These are phyloP conservation scores for Irena cyanogastra DNA, from an alignment of 2,113 vertebrate genomes.

Conservation along the genomic window DNA sequence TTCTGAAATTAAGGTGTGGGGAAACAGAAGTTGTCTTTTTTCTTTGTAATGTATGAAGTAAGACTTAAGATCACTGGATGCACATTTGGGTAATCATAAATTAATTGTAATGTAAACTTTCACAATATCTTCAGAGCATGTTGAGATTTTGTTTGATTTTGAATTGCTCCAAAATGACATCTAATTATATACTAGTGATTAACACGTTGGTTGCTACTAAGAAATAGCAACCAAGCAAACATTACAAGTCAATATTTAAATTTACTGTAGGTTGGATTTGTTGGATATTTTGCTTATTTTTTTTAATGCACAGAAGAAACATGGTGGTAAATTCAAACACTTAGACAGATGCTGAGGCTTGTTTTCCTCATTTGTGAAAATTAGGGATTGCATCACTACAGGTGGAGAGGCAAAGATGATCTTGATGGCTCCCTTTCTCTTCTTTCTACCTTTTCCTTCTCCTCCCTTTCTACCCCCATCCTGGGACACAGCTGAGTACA, in stretches of 20 bases:
- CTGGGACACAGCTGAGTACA: neutral
- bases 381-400: neutral
- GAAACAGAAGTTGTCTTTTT: slow-evolving; percentile 23
- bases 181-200: slow-evolving; percentile 66
- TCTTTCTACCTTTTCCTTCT: neutral
- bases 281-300: neutral
- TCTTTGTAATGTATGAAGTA: slow-evolving; percentile 30
- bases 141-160: slow-evolving; percentile 67
- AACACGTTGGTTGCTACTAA: slow-evolving; percentile 55
- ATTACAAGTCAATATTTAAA: slow-evolving; percentile 48
- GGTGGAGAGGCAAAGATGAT: neutral
- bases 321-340: slow-evolving; percentile 30
- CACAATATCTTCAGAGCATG: slow-evolving; percentile 58
- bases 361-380: slow-evolving; percentile 26
- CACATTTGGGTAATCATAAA: slow-evolving; percentile 62
- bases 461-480: neutral
- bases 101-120: slow-evolving; percentile 66
- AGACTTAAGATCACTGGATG: slow-evolving; percentile 49
- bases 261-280: slow-evolving; percentile 19
- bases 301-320: neutral
- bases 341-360: neutral
- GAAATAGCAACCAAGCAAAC: slow-evolving; percentile 53
- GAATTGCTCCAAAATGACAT: slow-evolving; percentile 68
- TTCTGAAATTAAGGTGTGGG: neutral
- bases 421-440: neutral